Conservation (phyloP, 2,113 vertebrate genomes). For the Albula goreensis region DNA sequence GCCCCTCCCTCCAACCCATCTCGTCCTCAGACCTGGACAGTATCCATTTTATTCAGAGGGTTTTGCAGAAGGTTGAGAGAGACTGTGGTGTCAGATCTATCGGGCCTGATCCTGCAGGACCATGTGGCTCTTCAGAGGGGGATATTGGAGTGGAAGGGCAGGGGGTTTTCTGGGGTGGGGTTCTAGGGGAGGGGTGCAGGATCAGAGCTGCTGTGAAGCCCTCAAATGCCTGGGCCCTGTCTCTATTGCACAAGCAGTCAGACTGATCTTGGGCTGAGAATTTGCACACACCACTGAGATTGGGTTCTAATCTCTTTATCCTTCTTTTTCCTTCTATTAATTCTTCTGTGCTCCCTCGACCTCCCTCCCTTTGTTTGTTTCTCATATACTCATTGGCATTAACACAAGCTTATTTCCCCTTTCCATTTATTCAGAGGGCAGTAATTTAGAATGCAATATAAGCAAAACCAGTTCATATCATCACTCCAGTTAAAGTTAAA, state of each 20-base stretch:
- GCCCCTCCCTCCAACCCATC: background rate
- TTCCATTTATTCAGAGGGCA: conserved; percentile 3
- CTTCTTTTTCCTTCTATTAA: background rate
- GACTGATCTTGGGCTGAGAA: background rate
- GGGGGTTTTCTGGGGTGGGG: too few relatives aligned
- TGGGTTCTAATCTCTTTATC: background rate
- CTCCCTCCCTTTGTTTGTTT: background rate
- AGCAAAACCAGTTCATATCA: background rate
- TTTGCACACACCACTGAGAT: background rate
- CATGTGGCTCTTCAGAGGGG: too few relatives aligned
- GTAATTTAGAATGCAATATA: background rate
- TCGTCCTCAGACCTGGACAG: background rate
- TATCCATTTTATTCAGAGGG: background rate
- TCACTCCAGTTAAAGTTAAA: background rate
- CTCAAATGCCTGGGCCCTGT: background rate
- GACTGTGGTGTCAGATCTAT: background rate
- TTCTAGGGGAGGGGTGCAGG: background rate
- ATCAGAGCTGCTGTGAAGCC: background rate
- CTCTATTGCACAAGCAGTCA: background rate
- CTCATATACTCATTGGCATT: background rate
- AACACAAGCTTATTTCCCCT: background rate
- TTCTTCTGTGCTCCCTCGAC: background rate
- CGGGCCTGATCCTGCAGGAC: background rate
- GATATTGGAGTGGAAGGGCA: too few relatives aligned
- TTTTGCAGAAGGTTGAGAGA: background rate